Base-by-base conservation (phyloP, 2,888 invertebrate genomes). In the Leucophora obtusa region DNA sequence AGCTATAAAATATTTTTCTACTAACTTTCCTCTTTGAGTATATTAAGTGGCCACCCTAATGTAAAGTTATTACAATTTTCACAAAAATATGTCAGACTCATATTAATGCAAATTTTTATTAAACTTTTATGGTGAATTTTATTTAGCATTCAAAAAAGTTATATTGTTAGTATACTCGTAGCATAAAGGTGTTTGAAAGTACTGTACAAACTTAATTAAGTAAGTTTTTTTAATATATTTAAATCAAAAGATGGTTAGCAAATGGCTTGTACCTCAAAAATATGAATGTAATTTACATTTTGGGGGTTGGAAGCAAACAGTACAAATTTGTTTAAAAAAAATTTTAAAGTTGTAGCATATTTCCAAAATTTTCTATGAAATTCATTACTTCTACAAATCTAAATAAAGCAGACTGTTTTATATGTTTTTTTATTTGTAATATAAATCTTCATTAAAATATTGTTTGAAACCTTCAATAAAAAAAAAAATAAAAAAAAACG, bases 401-500 rank as follows among this genome's bases (percentile, higher is more conserved):
- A 6, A 28, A 28, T 3, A 1, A 7, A 24, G n/a, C 21, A 21
- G 21, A 28, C 28, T 28, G 7, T 28, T 28, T 28, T 28, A 28
- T 6, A 28, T 6, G n/a, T n/a, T n/a, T 28, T 28, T 28, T 1
- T 28, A 28, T 28, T 28, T 28, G 28, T 28, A 6, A 3, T 28
- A 28, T 28, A 28, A 28, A 11, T 38, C 6, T 11, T 38, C 6
- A 38, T 11, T 38, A 1, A 38, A 38, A 38, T 38, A 38, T 38
- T 11, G 7, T 11, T 11, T 38, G 2, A 11, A 38, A 14, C 38
- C 38, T 38, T 38, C 11, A 11, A 38, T 1, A 28, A 28, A 10
- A 38, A 11, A 9, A 38, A 1, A 1, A 1, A 5, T 1, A 38
- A 10, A 10, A 3, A 66, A 60, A 77, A 77, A 77, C 77, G 77